Evolutionary conservation across 2,888 invertebrate genomes (phyloP).

Genomic region (Sesamia inferens): DNA sequence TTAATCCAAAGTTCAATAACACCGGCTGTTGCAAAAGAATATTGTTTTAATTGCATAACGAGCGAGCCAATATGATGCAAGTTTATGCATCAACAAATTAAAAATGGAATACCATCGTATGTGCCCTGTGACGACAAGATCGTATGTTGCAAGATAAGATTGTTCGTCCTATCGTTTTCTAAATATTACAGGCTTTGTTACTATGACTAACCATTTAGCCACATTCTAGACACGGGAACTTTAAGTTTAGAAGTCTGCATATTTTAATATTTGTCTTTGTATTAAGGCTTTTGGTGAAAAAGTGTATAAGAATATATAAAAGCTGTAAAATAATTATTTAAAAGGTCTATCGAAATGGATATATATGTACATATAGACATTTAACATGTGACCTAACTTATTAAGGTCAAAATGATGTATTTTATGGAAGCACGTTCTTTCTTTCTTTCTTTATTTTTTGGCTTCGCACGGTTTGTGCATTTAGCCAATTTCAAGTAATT

Average conservation of each 20-base stretch:
- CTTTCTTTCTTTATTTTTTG: too few species aligned
- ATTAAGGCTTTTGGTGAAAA: too few species aligned
- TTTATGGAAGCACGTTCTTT: not conserved
- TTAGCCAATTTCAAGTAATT: too few species aligned
- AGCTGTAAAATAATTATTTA: too few species aligned
- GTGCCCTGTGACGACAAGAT: conserved; percentile 4
- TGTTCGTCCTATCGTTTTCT: not conserved
- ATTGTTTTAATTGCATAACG: conserved; percentile 51
- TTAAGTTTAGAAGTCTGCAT: too few species aligned
- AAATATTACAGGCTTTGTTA: too few species aligned
- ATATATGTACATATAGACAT: not conserved
- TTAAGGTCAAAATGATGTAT: conserved; percentile 6
- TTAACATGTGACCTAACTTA: conserved; percentile 1
- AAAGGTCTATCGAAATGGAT: too few species aligned
- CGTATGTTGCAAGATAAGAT: conserved; percentile 2
- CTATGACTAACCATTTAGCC: too few species aligned
- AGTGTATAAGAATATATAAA: too few species aligned
- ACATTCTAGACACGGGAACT: too few species aligned
- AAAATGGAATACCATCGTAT: conserved; percentile 23
- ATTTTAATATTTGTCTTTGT: too few species aligned
- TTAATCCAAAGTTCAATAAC: conserved; percentile 46
- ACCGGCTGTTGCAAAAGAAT: conserved; percentile 46
- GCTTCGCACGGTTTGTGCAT: too few species aligned
- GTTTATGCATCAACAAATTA: conserved; percentile 45
- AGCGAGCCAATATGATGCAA: conserved; percentile 48